Percentiles rank a stretch among this genome's conserved stretches.
Evolutionary conservation across 2,113 vertebrate species (phyloP).

Genomic region (Nesoenas mayeri): DNA sequence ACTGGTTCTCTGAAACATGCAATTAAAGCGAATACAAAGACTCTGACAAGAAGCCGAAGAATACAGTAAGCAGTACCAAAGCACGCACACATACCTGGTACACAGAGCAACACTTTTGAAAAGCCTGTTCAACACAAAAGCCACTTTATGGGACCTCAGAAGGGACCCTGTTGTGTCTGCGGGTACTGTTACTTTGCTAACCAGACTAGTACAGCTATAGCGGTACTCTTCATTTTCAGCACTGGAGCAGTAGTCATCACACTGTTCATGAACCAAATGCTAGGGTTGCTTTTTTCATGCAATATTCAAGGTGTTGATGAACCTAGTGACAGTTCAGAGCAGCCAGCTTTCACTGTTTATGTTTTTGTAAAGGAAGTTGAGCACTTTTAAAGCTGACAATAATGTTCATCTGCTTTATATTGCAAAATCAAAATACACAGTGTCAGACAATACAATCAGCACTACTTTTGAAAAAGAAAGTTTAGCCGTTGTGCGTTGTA

Average conservation of each 20-base stretch:
- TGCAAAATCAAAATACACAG: background rate
- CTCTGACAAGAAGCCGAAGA: background rate
- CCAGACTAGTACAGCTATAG: background rate
- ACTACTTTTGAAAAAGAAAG: background rate
- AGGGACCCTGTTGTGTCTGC: background rate
- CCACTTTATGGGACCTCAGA: background rate
- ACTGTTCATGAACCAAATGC: background rate
- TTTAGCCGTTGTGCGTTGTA: rapidly evolving
- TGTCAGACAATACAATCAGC: background rate
- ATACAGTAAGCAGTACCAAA: background rate
- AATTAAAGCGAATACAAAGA: background rate
- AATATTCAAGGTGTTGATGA: background rate
- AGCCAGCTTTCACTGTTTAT: background rate
- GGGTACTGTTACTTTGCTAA: background rate
- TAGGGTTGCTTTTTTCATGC: rapidly evolving
- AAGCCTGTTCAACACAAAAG: background rate
- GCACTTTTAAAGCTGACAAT: background rate
- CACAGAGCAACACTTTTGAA: background rate
- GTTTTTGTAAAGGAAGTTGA: background rate
- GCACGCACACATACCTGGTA: background rate
- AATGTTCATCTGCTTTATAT: background rate
- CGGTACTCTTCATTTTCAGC: background rate
- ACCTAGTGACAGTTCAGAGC: background rate
- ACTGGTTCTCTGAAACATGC: background rate
- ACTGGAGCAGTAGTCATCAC: background rate